Evolutionary conservation across 2,888 invertebrate species (phyloP).

Genomic region (Anagyrus pseudococci): DNA sequence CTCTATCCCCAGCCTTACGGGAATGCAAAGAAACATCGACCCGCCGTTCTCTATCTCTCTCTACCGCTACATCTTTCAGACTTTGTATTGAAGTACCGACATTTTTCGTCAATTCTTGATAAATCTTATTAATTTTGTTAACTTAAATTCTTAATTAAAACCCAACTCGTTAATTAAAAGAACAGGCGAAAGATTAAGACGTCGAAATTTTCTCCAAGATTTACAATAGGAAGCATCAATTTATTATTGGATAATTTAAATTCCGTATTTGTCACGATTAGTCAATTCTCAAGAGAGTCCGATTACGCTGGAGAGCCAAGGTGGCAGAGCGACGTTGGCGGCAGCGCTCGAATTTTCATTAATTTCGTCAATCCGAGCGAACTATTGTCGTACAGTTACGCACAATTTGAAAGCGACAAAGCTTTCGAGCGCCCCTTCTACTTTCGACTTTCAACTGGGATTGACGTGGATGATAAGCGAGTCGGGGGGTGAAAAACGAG

Average conservation of each 20-base stretch:
- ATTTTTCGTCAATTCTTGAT: background rate
- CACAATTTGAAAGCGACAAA: constrained; percentile 57
- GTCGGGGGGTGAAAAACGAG: constrained; percentile 12
- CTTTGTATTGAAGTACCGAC: background rate
- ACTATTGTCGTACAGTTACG: constrained; percentile 57
- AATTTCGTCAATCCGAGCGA: constrained; percentile 54
- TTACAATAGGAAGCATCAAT: constrained; percentile 53
- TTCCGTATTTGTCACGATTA: constrained; percentile 62
- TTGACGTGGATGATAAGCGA: constrained; percentile 45
- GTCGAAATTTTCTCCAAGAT: too few species aligned
- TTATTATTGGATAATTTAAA: constrained; percentile 60
- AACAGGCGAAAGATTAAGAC: too few species aligned
- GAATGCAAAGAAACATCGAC: constrained; percentile 35
- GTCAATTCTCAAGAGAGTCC: constrained; percentile 47
- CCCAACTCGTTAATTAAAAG: too few species aligned
- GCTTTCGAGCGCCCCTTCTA: constrained; percentile 34
- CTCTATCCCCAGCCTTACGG: constrained; percentile 25
- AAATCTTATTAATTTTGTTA: background rate
- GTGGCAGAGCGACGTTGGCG: too few species aligned
- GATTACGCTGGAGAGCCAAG: constrained; percentile 33
- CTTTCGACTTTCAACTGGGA: constrained; percentile 43
- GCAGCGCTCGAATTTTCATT: constrained; percentile 54
- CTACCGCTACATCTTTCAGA: constrained; percentile 2
- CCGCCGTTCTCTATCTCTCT: constrained; percentile 42
- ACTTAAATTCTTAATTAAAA: too few species aligned